A percentile compares a stretch with the other conserved stretches of the same genome.
Conservation (phyloP, 2,113 vertebrate genomes). For the Deroptyus accipitrinus region DNA sequence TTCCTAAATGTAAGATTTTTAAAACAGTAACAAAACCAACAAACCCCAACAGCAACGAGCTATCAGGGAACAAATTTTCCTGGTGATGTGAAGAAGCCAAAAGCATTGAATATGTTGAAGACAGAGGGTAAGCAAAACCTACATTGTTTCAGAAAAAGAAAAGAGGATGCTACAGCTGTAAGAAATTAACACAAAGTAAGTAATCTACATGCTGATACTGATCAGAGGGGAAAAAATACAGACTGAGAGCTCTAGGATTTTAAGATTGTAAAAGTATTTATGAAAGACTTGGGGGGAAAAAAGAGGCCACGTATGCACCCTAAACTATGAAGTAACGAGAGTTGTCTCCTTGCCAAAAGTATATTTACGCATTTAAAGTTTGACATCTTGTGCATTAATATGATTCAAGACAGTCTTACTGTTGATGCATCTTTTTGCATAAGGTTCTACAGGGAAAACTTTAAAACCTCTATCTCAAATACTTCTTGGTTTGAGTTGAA, state of each 20-base stretch:
- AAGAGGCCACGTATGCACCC: not conserved
- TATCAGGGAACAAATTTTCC: not conserved
- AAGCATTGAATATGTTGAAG: not conserved
- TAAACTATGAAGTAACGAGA: not conserved
- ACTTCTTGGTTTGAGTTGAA: not conserved
- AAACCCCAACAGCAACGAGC: not conserved
- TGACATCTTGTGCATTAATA: not conserved
- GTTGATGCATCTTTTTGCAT: not conserved
- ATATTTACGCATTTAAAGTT: not conserved
- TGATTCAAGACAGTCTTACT: not conserved
- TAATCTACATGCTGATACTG: not conserved
- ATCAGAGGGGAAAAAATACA: not conserved
- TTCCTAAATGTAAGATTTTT: not conserved
- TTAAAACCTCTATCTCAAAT: not conserved
- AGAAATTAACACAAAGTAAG: not conserved
- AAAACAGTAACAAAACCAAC: not conserved
- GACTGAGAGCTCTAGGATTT: not conserved
- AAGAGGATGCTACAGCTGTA: not conserved
- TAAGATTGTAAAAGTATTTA: not conserved
- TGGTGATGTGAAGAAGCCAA: not conserved
- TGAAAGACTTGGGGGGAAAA: not conserved
- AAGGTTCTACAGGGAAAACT: not conserved
- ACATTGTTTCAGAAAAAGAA: not conserved
- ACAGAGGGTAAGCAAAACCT: not conserved
- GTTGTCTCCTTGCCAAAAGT: not conserved